These are phyloP conservation scores for Xanthorhoe designata DNA, from an alignment of 2,888 invertebrate genomes.

Conservation along the genomic window DNA sequence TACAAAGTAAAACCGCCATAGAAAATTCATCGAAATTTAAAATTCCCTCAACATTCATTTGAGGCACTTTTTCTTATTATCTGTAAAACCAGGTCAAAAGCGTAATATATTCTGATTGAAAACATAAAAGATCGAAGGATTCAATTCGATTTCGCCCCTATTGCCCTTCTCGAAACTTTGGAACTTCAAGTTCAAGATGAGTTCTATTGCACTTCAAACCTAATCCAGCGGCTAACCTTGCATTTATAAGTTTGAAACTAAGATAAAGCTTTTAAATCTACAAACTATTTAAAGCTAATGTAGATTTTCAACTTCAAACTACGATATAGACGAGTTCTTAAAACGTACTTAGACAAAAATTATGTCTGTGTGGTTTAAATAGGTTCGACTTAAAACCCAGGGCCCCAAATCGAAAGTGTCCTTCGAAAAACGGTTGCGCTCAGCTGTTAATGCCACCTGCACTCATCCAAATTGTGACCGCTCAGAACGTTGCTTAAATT, in stretches of 20 bases:
- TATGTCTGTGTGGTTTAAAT: too few relatives aligned
- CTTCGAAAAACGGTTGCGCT: too few relatives aligned
- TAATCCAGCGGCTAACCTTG: constrained; percentile 30
- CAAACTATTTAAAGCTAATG: constrained; percentile 3
- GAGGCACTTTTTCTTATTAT: constrained; percentile 28
- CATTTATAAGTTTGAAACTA: constrained; percentile 30
- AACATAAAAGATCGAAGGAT: constrained; percentile 42
- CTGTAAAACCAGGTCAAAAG: constrained; percentile 34
- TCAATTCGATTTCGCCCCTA: constrained; percentile 40
- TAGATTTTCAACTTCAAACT: neutral
- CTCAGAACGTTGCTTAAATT: neutral
- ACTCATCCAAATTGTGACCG: too few relatives aligned
- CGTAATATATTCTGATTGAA: constrained; percentile 44
- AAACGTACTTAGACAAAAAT: too few relatives aligned
- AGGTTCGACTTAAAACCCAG: too few relatives aligned
- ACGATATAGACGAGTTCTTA: too few relatives aligned
- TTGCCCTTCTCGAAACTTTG: constrained; percentile 39
- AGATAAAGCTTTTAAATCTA: neutral
- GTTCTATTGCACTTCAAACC: constrained; percentile 38
- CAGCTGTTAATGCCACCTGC: too few relatives aligned
- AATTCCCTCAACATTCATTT: constrained; percentile 24
- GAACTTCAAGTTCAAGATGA: constrained; percentile 31
- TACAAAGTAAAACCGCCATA: constrained; percentile 5
- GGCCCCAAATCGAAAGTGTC: too few relatives aligned
- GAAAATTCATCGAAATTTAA: constrained; percentile 16